phyloP scores from a whole-genome alignment of 2,888 invertebrate species.

The Xylota segnis region DNA sequence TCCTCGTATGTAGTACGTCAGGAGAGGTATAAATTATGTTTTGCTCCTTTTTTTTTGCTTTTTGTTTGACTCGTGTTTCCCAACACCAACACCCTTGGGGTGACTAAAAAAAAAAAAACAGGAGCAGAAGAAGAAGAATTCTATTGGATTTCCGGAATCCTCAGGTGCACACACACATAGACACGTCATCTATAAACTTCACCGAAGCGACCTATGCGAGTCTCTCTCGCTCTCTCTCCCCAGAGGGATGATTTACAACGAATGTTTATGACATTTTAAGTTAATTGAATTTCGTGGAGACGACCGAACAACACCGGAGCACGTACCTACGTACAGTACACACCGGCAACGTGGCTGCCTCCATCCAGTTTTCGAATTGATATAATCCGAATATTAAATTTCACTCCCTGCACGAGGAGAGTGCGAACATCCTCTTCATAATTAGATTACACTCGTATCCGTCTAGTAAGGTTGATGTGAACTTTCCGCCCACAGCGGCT shows the following conservation, averaged over 20 bases:
- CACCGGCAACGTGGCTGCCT: background rate
- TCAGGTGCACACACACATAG: slow-evolving; percentile 38
- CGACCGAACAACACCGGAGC: slow-evolving; percentile 52
- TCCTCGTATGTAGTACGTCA: no score
- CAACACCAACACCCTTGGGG: slow-evolving; percentile 3
- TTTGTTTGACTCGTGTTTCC: slow-evolving; percentile 19
- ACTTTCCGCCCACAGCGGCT: background rate
- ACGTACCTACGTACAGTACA: slow-evolving; percentile 63
- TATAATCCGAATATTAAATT: slow-evolving; percentile 74
- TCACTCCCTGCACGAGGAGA: slow-evolving; percentile 47
- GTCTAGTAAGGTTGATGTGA: slow-evolving; percentile 43
- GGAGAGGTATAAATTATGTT: background rate
- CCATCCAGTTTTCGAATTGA: slow-evolving; percentile 43
- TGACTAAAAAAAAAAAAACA: slow-evolving; percentile 28
- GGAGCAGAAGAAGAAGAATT: slow-evolving; percentile 22
- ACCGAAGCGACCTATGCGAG: slow-evolving; percentile 40
- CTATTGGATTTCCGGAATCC: slow-evolving; percentile 65
- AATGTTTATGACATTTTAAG: slow-evolving; percentile 76
- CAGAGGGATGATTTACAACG: slow-evolving; percentile 66
- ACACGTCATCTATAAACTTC: slow-evolving; percentile 46
- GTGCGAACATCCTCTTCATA: slow-evolving; percentile 28
- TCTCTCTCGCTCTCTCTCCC: no score
- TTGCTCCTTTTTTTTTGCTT: background rate
- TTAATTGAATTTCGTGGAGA: slow-evolving; percentile 74
- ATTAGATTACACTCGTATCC: slow-evolving; percentile 64